Percentiles rank a stretch among this genome's conserved stretches.
Conservation (phyloP, 2,888 invertebrate genomes). For the Eucriotettix oculatus region DNA sequence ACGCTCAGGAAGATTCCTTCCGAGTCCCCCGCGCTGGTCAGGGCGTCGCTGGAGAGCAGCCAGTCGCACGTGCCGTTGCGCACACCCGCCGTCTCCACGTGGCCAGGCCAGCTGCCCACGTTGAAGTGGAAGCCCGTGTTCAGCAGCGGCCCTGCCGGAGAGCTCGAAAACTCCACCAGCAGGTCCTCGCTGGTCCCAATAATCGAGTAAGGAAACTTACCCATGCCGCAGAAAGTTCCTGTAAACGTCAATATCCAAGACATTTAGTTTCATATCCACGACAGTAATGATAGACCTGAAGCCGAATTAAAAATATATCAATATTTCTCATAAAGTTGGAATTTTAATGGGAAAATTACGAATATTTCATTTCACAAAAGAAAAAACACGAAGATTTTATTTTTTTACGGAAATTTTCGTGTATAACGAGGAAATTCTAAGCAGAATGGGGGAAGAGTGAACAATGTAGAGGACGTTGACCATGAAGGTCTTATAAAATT, state of each 20-base stretch:
- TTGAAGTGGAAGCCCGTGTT: conserved; percentile 92
- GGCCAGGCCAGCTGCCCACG: conserved; percentile 87
- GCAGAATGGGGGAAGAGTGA: too few species aligned
- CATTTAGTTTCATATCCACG: too few species aligned
- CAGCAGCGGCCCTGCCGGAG: conserved; percentile 72
- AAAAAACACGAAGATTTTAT: too few species aligned
- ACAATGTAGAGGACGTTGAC: too few species aligned
- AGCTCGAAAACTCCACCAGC: conserved; percentile 78
- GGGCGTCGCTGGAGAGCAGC: conserved; percentile 66
- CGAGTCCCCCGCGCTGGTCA: conserved; percentile 59
- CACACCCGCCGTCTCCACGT: conserved; percentile 76
- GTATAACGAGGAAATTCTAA: too few species aligned
- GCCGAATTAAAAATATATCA: too few species aligned
- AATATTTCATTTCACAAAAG: too few species aligned
- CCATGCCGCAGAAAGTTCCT: conserved; percentile 38
- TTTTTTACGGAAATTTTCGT: too few species aligned
- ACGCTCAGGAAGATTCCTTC: conserved; percentile 83
- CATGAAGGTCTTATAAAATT: too few species aligned
- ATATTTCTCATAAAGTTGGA: too few species aligned
- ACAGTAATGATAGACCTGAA: too few species aligned
- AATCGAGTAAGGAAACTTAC: conserved; percentile 85
- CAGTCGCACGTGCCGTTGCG: conserved; percentile 78
- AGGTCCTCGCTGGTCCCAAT: conserved; percentile 81
- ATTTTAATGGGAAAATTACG: too few species aligned
- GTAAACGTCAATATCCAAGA: background rate